A percentile compares a stretch with the other conserved stretches of the same genome.
These are phyloP conservation scores for Orthosia gracilis DNA, from an alignment of 2,888 invertebrate species.

Conservation along the genomic window DNA sequence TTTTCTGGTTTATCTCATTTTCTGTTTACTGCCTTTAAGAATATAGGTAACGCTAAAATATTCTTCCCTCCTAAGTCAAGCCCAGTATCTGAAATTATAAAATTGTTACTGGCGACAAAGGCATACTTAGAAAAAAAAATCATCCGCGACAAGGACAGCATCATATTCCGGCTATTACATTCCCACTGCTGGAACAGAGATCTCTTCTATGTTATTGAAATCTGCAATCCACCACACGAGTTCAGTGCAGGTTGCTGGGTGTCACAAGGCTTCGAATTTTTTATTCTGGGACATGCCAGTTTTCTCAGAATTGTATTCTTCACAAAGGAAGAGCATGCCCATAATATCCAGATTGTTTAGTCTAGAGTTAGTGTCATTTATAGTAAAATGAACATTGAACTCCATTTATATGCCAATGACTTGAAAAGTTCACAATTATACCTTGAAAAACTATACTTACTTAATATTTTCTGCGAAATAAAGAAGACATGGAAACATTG, in stretches of 20 bases:
- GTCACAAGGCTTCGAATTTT: background rate
- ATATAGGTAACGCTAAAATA: background rate
- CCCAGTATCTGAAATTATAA: background rate
- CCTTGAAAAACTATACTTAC: background rate
- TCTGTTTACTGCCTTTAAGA: background rate
- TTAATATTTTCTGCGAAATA: background rate
- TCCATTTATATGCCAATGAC: background rate
- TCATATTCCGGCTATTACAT: no score
- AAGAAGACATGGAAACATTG: background rate
- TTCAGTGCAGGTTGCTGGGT: background rate
- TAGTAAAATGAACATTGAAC: no score
- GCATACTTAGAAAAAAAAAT: no score
- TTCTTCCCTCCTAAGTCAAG: no score
- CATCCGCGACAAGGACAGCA: no score
- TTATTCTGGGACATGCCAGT: background rate
- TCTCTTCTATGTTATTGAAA: no score
- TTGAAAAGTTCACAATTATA: background rate
- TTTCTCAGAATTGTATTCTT: background rate
- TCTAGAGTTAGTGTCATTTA: background rate
- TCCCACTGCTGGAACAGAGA: background rate
- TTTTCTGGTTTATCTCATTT: constrained; percentile 10
- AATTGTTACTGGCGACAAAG: background rate
- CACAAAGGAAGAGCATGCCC: no score
- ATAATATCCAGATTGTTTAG: background rate
- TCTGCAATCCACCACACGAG: background rate